Conservation (phyloP, 1,140 invertebrate species). For the Drosophila dunni region DNA sequence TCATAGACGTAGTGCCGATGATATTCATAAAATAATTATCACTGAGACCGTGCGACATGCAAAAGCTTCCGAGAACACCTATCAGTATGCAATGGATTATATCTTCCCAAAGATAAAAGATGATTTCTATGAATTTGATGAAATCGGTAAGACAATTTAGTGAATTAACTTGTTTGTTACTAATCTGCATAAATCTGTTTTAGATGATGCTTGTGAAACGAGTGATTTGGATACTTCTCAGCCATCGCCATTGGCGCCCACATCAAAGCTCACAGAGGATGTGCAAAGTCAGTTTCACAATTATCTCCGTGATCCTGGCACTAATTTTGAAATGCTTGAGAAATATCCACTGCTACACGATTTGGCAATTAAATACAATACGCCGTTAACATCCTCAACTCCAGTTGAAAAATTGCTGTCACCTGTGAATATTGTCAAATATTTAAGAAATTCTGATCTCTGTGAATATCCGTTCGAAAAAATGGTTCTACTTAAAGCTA, state of each 20-base stretch:
- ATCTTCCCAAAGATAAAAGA: constrained; percentile 1
- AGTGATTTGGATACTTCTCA: constrained; percentile 29
- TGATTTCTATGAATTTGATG: constrained; percentile 50
- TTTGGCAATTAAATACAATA: constrained; percentile 41
- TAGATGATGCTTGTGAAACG: constrained; percentile 22
- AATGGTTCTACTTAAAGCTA: constrained; percentile 40
- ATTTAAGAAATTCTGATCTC: constrained; percentile 1
- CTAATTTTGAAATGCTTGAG: constrained; percentile 22
- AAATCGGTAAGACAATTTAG: constrained; percentile 14
- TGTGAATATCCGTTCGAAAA: constrained; percentile 31
- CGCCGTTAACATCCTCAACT: constrained; percentile 28
- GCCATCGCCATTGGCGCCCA: constrained; percentile 9
- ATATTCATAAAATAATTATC: constrained; percentile 34
- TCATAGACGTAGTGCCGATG: constrained; percentile 15
- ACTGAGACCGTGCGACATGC: constrained; percentile 26
- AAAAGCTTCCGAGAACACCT: constrained; percentile 22
- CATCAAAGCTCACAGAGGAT: constrained; percentile 25
- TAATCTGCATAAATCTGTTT: neutral
- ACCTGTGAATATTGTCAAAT: constrained; percentile 9
- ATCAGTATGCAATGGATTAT: neutral
- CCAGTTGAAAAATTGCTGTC: constrained; percentile 13
- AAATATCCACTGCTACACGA: constrained; percentile 41
- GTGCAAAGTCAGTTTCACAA: constrained; percentile 23
- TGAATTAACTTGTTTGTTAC: neutral
- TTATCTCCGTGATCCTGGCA: constrained; percentile 36